Base-by-base conservation (phyloP, 2,113 vertebrate genomes). In the Eptesicus fuscus region DNA sequence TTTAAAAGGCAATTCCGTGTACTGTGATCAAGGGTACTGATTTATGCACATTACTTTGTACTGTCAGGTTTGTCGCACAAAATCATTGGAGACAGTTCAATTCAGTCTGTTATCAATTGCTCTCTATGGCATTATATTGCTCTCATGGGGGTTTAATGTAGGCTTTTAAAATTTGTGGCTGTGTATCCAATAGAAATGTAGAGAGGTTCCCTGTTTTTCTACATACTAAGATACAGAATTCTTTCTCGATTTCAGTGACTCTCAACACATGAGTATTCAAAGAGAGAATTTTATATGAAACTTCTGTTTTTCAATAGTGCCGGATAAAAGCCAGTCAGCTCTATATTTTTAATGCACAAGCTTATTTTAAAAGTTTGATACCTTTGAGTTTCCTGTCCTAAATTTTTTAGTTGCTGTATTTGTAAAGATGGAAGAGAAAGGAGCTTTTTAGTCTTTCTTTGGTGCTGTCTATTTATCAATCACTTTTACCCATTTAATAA, bases 401-500 rank as follows among this genome's bases (percentile, higher is more conserved):
- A 86, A 82, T 87, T 67, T 71, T 32, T 28, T 9, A 30, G 51
- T 83, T 25, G 77, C 22, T 92, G 4, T 84, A 87, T 90, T 95
- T 91, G 30, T 71, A 95, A 96, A 91, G 63, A 83, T 71, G 22
- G 74, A 90, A 63, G 53, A 65, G 67, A 86, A 85, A 92, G 70
- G 74, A 79, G 49, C 3, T 44, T 79, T 74, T 44, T 14, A 42
- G 30, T 44, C 30, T 53, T 80, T 32, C 65, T 32, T 78, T 61
- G 51, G 30, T 83, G n/a, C 51, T 7, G 67, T 88, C 65, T 70
- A 86, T 90, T 92, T 92, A 86, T 65, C 59, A 94, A 42, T 83
- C 10, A 88, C 16, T 83, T 84, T 96, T 90, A 65, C 76, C 28
- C 69, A 78, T 59, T 94, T 95, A 92, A 95, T 94, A 88, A 92